A percentile compares a stretch with the other conserved stretches of the same genome.
These are phyloP conservation scores for Calidris pygmaea DNA, from an alignment of 2,113 vertebrate genomes.

Conservation along the genomic window DNA sequence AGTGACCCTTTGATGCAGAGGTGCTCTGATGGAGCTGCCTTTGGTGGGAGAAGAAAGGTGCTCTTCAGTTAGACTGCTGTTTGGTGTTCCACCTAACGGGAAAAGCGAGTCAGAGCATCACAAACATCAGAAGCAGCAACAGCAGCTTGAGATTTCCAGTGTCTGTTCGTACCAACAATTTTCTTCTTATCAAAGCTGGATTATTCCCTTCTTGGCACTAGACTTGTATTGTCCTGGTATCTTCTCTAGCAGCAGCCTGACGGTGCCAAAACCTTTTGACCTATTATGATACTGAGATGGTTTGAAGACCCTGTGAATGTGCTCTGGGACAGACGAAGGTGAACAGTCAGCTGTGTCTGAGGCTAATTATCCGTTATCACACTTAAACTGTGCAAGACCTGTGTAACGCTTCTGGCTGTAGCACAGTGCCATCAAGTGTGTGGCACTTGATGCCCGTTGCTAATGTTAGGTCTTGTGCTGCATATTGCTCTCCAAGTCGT, in stretches of 20 bases:
- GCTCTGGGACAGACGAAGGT: background rate
- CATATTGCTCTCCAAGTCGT: accelerated
- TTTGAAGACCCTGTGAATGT: background rate
- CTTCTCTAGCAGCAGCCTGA: background rate
- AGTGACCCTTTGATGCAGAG: background rate
- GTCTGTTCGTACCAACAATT: background rate
- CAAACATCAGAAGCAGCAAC: background rate
- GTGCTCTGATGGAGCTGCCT: background rate
- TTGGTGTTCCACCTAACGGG: background rate
- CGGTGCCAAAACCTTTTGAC: background rate
- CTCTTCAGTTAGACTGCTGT: background rate
- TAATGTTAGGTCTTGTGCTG: background rate
- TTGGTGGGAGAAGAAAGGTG: background rate
- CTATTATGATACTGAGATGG: background rate
- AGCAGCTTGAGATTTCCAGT: background rate
- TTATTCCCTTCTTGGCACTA: background rate
- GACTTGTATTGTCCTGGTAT: background rate
- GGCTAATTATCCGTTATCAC: background rate
- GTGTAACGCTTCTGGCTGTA: background rate
- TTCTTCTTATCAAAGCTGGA: background rate
- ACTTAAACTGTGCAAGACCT: background rate
- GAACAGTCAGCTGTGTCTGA: background rate
- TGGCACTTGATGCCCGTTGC: background rate
- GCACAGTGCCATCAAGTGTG: constrained; percentile 31
- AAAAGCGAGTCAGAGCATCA: background rate